phyloP scores from a whole-genome alignment of 2,797 vertebrate species.

The Ptychadena robeensis region DNA sequence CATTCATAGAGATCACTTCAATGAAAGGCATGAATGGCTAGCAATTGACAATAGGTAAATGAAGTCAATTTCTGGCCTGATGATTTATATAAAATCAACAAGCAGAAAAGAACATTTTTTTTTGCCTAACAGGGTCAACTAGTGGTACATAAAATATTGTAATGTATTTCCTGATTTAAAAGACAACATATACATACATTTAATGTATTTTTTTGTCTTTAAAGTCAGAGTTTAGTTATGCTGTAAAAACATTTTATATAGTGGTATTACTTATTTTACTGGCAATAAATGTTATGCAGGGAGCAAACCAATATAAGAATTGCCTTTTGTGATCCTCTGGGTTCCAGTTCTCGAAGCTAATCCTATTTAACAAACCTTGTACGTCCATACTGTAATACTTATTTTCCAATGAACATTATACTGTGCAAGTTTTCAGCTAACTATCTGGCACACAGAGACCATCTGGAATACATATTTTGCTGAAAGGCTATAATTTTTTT shows the following conservation, averaged over 20 bases:
- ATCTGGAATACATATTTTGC: slow-evolving; percentile 61
- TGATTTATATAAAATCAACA: too few species aligned
- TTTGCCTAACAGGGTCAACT: too few species aligned
- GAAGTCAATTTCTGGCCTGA: too few species aligned
- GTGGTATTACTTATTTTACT: not conserved
- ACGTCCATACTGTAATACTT: slow-evolving; percentile 23
- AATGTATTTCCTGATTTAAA: too few species aligned
- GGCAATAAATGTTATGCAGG: not conserved
- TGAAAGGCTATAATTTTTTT: slow-evolving; percentile 52
- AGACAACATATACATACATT: too few species aligned
- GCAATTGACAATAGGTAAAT: too few species aligned
- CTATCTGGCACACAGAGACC: slow-evolving; percentile 56
- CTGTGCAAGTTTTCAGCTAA: slow-evolving; percentile 30
- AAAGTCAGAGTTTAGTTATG: too few species aligned
- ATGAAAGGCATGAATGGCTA: too few species aligned
- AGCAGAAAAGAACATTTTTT: too few species aligned
- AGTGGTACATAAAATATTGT: too few species aligned
- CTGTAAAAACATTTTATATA: not conserved
- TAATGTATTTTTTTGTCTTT: too few species aligned
- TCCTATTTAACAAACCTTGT: slow-evolving; percentile 12
- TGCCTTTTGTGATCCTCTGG: not conserved
- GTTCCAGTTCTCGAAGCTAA: slow-evolving; percentile 6
- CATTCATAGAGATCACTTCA: too few species aligned
- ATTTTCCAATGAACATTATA: slow-evolving; percentile 49
- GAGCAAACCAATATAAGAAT: not conserved